A percentile compares a stretch with the other conserved stretches of the same genome.
Evolutionary conservation across 2,113 vertebrate species (phyloP).

Genomic region (Cephalopholis sonnerati): DNA sequence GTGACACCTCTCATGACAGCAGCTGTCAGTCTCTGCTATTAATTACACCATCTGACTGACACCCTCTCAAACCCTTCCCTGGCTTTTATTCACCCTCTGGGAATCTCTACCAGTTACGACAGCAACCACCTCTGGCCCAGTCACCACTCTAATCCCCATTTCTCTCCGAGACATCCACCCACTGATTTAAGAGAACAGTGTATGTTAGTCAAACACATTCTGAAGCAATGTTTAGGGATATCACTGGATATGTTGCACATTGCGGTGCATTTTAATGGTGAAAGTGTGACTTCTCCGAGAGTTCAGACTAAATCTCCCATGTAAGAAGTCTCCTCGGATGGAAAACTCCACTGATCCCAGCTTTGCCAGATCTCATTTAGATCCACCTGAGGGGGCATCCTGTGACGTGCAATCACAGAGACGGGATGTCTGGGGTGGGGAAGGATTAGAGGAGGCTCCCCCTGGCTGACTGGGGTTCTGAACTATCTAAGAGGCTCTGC

Average conservation of each 20-base stretch:
- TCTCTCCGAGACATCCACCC: background rate
- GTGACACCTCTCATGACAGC: conserved; percentile 63
- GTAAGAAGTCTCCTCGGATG: conserved; percentile 50
- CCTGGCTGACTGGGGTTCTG: conserved; percentile 33
- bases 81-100: conserved; percentile 49
- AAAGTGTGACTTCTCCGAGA: conserved; percentile 50
- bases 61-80: conserved; percentile 15
- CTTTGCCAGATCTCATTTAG: conserved; percentile 79
- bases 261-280: conserved; percentile 17
- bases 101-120: conserved; percentile 19
- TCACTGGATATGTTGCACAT: background rate
- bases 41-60: conserved; percentile 63
- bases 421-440: conserved; percentile 66
- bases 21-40: conserved; percentile 66
- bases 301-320: conserved; percentile 55
- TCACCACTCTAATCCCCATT: background rate
- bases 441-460: conserved; percentile 69
- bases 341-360: conserved; percentile 70
- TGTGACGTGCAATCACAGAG: conserved; percentile 59
- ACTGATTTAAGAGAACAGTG: background rate
- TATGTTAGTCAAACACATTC: conserved; percentile 4
- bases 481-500: conserved; percentile 40
- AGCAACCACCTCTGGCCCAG: conserved; percentile 4
- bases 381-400: conserved; percentile 73
- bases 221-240: background rate